These are phyloP conservation scores for Caenorhabditis doughertyi DNA, from an alignment of 2,888 invertebrate species.

Conservation along the genomic window DNA sequence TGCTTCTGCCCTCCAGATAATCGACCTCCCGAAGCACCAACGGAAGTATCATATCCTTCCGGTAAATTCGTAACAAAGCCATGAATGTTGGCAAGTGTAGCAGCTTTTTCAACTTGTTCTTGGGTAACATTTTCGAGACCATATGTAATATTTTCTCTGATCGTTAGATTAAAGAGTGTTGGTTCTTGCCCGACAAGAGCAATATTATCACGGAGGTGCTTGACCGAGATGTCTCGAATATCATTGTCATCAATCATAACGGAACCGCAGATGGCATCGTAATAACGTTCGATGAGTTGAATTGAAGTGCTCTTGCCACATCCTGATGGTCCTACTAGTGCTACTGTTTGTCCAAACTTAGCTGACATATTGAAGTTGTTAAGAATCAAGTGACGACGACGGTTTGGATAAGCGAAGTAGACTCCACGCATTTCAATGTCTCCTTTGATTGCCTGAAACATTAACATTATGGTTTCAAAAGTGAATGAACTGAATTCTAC, in stretches of 20 bases:
- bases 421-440: conserved; percentile 88
- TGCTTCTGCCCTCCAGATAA: conserved; percentile 77
- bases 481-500: conserved; percentile 53
- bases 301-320: conserved; percentile 84
- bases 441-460: conserved; percentile 84
- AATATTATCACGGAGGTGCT: conserved; percentile 73
- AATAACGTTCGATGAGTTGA: conserved; percentile 83
- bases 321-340: conserved; percentile 84
- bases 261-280: conserved; percentile 82
- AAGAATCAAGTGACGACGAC: conserved; percentile 85
- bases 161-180: conserved; percentile 83
- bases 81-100: conserved; percentile 83
- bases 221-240: conserved; percentile 67
- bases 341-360: conserved; percentile 83
- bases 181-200: conserved; percentile 84
- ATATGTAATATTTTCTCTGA: conserved; percentile 83
- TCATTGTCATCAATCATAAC: conserved; percentile 83
- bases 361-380: conserved; percentile 72
- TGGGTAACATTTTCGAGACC: conserved; percentile 78
- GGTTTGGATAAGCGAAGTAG: conserved; percentile 90
- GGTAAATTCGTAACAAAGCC: conserved; percentile 83
- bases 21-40: conserved; percentile 71
- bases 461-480: neutral
- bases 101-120: conserved; percentile 75
- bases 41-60: conserved; percentile 73